Evolutionary conservation across 2,797 vertebrate species (phyloP), one percentile per base, ranked within the genome.

Genomic region (Phrynocephalus vlangalii): DNA sequence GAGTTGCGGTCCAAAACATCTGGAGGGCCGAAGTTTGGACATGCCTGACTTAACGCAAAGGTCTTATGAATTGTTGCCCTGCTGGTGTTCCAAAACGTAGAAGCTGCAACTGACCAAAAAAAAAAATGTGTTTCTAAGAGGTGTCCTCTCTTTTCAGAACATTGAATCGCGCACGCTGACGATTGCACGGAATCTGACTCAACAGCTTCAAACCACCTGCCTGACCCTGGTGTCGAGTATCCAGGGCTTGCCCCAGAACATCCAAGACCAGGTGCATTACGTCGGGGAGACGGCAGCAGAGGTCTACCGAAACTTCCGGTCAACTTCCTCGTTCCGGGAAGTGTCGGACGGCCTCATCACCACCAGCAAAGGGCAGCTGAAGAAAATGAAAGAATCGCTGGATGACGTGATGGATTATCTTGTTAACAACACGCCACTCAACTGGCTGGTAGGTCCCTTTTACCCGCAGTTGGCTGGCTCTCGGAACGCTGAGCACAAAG

Each of bases 391-490:
- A 90, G 95, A 97, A 71, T 98, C 98, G 88, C 89, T 99, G 96
- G 99, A 99, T 95, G 97, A 98, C 33, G 96, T 98, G 91, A 97
- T 98, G 97, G 98, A 98, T 91, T 99, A 99, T 95, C 96, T 99
- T 67, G 96, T 99, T 84, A 97, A 98, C 97, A 99, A 99, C 97
- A 99, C 98, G 0, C 98, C 98, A 0, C 98, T 99, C 87, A 99
- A 99, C 96, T 99, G 98, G 98, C 97, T 99, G 96, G 98, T 99
- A 95, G 99, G 99, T 96, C 98, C 99, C 73, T 99, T 99, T 96
- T 97, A 97, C 91, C 97, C 97, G n/a, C 97, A 98, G 86, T 81
- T 97, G 93, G 94, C 92, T 10, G 97, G 97, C 91, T 87, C 92
- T 94, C 94, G 91, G 92, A 89, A 92, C 90, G 87, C 92, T 93